phyloP scores from a whole-genome alignment of 2,797 vertebrate species.

The Helicolenus hilgendorfi region DNA sequence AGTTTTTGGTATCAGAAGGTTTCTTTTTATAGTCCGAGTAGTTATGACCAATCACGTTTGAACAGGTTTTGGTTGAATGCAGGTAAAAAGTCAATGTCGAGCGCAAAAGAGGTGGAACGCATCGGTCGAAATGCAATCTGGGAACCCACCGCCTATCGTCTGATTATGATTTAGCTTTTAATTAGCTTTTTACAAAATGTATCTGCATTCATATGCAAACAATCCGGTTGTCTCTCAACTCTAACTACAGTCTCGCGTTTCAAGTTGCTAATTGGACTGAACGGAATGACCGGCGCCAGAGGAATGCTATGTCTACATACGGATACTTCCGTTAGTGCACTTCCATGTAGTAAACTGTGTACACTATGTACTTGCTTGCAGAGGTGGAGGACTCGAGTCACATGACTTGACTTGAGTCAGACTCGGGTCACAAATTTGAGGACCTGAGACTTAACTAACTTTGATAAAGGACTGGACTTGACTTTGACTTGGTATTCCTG shows the following conservation, averaged over 20 bases:
- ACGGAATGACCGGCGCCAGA: background rate
- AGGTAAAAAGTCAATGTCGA: background rate
- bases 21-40: background rate
- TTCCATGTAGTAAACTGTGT: no score
- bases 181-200: background rate
- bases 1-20: no score
- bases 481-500: no score
- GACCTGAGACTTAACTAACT: no score
- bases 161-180: background rate
- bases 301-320: no score
- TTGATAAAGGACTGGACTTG: no score
- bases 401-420: no score
- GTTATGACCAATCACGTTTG: background rate
- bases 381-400: no score
- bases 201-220: background rate
- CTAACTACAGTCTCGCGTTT: background rate
- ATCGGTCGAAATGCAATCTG: background rate
- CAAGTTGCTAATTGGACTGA: background rate
- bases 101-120: background rate
- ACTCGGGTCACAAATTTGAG: no score
- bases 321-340: no score
- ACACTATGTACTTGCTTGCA: no score
- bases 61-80: no score
- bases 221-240: background rate
- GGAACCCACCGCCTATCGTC: background rate